Conservation (phyloP, 2,797 vertebrate species). For the Enteromius anoplus region DNA sequence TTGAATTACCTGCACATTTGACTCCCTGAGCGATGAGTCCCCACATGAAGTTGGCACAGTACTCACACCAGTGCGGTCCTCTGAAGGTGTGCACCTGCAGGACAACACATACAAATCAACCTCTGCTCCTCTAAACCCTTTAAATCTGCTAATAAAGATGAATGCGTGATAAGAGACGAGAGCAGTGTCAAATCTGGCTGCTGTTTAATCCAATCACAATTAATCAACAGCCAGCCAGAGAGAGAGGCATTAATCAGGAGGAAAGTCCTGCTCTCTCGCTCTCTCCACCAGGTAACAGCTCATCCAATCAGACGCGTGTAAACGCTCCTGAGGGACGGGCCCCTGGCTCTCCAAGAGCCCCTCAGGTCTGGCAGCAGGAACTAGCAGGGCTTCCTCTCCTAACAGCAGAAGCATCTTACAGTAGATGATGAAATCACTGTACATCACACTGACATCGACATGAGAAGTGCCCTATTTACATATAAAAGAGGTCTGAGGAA, state of each 20-base stretch:
- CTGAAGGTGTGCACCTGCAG: slow-evolving; percentile 96
- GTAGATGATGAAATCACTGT: slow-evolving; percentile 34
- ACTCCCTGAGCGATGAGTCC: slow-evolving; percentile 99
- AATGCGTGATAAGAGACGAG: slow-evolving; percentile 49
- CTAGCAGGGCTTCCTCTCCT: background rate
- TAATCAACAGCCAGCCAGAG: slow-evolving; percentile 43
- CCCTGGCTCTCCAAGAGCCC: slow-evolving; percentile 11
- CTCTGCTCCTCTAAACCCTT: slow-evolving; percentile 6
- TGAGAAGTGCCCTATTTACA: slow-evolving; percentile 13
- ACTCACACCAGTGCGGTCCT: slow-evolving; percentile 98
- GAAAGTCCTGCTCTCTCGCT: slow-evolving; percentile 13
- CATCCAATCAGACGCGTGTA: slow-evolving; percentile 51
- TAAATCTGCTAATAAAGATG: slow-evolving; percentile 56
- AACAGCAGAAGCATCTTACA: background rate
- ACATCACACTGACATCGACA: slow-evolving; percentile 14
- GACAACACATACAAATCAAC: slow-evolving; percentile 51
- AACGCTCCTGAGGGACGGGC: slow-evolving; percentile 47
- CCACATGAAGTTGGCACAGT: slow-evolving; percentile 99
- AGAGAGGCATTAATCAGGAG: slow-evolving; percentile 32
- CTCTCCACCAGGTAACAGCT: slow-evolving; percentile 71
- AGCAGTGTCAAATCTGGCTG: slow-evolving; percentile 43
- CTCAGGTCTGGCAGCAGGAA: background rate
- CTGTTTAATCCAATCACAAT: slow-evolving; percentile 62
- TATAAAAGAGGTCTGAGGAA: slow-evolving; percentile 5
- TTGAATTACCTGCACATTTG: slow-evolving; percentile 92